Evolutionary conservation across 1,140 invertebrate species (phyloP).

Genomic region (Grapholita molesta): DNA sequence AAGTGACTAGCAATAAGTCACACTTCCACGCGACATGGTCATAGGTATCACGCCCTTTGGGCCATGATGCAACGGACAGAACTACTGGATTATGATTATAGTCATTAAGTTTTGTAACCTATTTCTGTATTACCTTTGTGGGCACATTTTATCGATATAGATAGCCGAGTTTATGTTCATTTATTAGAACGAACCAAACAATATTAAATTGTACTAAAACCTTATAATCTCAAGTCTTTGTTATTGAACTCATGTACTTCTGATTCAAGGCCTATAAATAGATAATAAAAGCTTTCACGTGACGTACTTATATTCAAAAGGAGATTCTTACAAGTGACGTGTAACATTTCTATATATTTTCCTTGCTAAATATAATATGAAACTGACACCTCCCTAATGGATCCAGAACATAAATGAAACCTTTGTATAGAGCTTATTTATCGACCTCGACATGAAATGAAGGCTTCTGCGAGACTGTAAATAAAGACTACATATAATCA

Average conservation of each 20-base stretch:
- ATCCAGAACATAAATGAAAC: neutral
- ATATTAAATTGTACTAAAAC: too few relatives aligned
- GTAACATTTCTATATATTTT: neutral
- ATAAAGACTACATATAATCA: neutral
- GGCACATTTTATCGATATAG: too few relatives aligned
- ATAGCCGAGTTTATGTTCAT: too few relatives aligned
- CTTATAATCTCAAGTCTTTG: too few relatives aligned
- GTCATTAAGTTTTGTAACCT: too few relatives aligned
- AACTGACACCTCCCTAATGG: neutral
- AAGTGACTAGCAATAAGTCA: neutral
- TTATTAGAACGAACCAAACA: too few relatives aligned
- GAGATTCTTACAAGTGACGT: neutral
- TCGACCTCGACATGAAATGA: too few relatives aligned
- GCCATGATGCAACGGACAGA: neutral
- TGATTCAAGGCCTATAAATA: neutral
- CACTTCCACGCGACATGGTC: neutral
- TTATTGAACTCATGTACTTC: too few relatives aligned
- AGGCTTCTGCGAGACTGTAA: neutral
- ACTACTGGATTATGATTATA: neutral
- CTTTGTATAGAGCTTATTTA: too few relatives aligned
- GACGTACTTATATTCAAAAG: neutral
- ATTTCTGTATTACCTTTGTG: too few relatives aligned
- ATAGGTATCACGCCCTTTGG: neutral
- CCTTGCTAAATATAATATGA: neutral
- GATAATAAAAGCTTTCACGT: neutral